phyloP scores from a whole-genome alignment of 2,888 invertebrate genomes.

The Cephalotes varians region DNA sequence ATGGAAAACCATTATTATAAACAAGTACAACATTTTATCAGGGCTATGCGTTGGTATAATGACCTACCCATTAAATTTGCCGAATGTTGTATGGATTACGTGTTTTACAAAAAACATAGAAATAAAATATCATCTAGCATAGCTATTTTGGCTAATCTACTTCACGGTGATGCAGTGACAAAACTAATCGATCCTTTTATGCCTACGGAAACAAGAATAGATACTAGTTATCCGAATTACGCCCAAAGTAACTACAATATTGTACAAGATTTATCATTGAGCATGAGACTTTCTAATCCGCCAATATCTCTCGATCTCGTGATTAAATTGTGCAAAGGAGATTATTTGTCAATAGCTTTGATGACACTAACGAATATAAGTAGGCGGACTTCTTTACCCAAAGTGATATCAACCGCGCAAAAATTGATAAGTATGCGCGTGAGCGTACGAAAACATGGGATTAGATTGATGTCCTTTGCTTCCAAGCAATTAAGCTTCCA shows the following conservation, averaged over 20 bases:
- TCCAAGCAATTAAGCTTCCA: constrained; percentile 68
- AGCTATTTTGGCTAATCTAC: too few species aligned
- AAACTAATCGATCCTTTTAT: too few species aligned
- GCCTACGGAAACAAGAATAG: constrained; percentile 45
- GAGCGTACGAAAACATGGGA: constrained; percentile 79
- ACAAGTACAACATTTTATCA: too few species aligned
- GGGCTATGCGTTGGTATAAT: too few species aligned
- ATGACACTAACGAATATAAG: constrained; percentile 64
- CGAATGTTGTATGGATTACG: too few species aligned
- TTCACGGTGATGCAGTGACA: too few species aligned
- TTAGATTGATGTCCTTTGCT: constrained; percentile 76
- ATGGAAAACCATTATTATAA: too few species aligned
- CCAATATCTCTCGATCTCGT: constrained; percentile 76
- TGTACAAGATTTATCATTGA: constrained; percentile 19
- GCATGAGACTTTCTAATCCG: constrained; percentile 76
- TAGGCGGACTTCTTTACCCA: constrained; percentile 64
- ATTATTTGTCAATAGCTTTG: constrained; percentile 71
- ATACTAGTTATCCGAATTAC: constrained; percentile 55
- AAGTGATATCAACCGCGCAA: constrained; percentile 72
- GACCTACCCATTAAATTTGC: too few species aligned
- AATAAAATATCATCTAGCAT: too few species aligned
- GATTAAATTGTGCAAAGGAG: constrained; percentile 69
- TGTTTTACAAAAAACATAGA: too few species aligned
- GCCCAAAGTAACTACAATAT: constrained; percentile 57
- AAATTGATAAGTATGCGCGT: constrained; percentile 72